Evolutionary conservation across 2,797 vertebrate species (phyloP), one percentile per base, ranked within the genome.

Genomic region (Capromys pilorides): DNA sequence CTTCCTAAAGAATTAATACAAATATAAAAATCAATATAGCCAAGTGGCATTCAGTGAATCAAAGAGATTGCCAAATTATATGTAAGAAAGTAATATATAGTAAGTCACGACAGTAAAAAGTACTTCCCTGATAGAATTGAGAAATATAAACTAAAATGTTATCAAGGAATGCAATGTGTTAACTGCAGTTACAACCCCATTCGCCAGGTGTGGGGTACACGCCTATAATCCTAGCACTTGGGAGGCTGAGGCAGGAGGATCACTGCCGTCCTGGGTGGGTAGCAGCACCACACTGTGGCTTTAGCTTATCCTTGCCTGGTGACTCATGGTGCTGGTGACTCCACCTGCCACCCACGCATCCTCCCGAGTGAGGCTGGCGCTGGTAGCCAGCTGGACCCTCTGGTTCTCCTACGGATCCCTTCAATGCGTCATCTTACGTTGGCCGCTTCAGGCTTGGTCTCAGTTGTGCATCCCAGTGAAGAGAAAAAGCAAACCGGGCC

Each of bases 1-100:
- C 22, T 59, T 59, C 94, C 8, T 19, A 73, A 81, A 88, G 28
- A 69, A 75, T 77, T 64, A 84, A 88, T 31, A 4, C 28, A 71
- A 88, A 64, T 33, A 62, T 36, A 81, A 93, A 94, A 94, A 93
- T 59, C 61, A 86, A 45, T 75, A 59, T 31, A 82, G 28, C 28
- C 90, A 95, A 91, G 88, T 81, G 41, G 88, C 0, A 77, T 91
- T 89, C 57, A 84, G 33, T 61, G 79, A 82, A 41, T 81, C 28
- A 79, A 66, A 86, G 24, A 90, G 62, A 81, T 45, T 36, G 62
- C 41, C 67, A 86, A 79, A 82, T 66, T 66, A 88, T 57, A 51
- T 79, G 9, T 93, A 80, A 88, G 51, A 67, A 93, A 89, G 71
- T 62, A 91, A 88, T 5, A 39, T 67, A 41, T n/a, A 31, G 80